Evolutionary conservation across 2,797 vertebrate genomes (phyloP), one percentile per base, ranked within the genome.

Genomic region (Chloroceryle amazona): DNA sequence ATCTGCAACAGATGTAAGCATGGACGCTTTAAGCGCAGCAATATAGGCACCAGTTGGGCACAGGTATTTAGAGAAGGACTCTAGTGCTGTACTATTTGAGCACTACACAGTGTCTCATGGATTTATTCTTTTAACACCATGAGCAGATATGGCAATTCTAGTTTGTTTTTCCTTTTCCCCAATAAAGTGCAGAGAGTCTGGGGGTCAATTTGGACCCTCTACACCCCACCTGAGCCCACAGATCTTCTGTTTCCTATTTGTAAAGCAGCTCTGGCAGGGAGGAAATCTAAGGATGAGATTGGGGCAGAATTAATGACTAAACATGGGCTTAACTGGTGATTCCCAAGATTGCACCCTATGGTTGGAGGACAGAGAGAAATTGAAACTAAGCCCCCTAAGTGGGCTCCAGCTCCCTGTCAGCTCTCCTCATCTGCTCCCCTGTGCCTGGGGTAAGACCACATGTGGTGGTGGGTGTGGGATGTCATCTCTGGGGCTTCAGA

Each of bases 1-100:
- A 60, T 91, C 49, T 75, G 72, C 87, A 94, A 71, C 37, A 93
- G 68, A 94, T 61, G 85, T 46, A 92, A 54, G 76, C 14, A 6
- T 1, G 13, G 35, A 76, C 41, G 31, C 26, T 79, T 76, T 89
- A 44, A 76, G 58, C 83, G 37, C 2, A 2, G 44, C 28, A 66
- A 3, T 29, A 54, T 9, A 61, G 62, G 46, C 74, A 89, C 21
- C 20, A 46, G 14, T 13, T 3, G 1, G 57, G 31, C n/a, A 55
- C 0, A 66, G 87, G 68, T 41, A 75, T 66, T 21, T 46, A 70
- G 14, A 62, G 61, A 47, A 55, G 5, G 61, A 68, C 37, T 65
- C 42, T 0, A 46, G 9, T 17, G 33, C 46, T 72, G 41, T 37
- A 65, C n/a, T 15, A 62, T 58, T 74, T 57, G 54, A 63, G 25